Conservation (phyloP, 2,797 vertebrate species). For the Tenualosa ilisha region DNA sequence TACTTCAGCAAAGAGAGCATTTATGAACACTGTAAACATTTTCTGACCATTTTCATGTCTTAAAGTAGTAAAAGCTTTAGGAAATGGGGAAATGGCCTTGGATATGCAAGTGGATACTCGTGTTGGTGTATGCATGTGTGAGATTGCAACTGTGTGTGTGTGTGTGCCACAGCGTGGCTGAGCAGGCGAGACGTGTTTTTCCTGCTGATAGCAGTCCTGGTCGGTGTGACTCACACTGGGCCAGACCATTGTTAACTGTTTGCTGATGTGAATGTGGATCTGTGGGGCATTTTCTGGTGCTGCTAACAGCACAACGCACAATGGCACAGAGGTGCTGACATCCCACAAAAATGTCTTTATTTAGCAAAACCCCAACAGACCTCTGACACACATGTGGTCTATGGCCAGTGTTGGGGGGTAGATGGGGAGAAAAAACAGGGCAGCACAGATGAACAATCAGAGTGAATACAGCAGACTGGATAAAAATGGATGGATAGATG, state of each 20-base stretch:
- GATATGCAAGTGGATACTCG: not conserved
- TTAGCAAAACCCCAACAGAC: slow-evolving; percentile 49
- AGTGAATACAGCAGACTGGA: not conserved
- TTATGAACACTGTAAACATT: too few relatives aligned
- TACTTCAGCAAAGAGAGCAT: too few relatives aligned
- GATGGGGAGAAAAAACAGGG: not conserved
- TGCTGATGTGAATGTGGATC: slow-evolving; percentile 61
- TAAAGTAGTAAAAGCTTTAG: too few relatives aligned
- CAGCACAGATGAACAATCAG: not conserved
- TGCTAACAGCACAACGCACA: slow-evolving; percentile 52
- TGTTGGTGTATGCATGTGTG: not conserved
- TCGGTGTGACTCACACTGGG: slow-evolving; percentile 50
- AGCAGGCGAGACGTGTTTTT: slow-evolving; percentile 50
- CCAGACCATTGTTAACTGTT: slow-evolving; percentile 57
- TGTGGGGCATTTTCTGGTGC: slow-evolving; percentile 46
- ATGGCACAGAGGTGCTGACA: slow-evolving; percentile 55
- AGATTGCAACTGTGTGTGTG: slow-evolving; percentile 7
- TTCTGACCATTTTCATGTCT: not conserved
- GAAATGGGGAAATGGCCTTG: not conserved
- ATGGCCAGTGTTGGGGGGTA: not conserved
- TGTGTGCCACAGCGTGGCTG: slow-evolving; percentile 25
- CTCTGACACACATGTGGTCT: slow-evolving; percentile 41
- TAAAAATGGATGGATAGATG: not conserved
- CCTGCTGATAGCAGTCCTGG: slow-evolving; percentile 51
- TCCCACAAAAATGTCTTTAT: slow-evolving; percentile 59